Evolutionary conservation across 2,113 vertebrate genomes (phyloP), one percentile per base, ranked within the genome.

Genomic region (Campylomormyrus tamandua): DNA sequence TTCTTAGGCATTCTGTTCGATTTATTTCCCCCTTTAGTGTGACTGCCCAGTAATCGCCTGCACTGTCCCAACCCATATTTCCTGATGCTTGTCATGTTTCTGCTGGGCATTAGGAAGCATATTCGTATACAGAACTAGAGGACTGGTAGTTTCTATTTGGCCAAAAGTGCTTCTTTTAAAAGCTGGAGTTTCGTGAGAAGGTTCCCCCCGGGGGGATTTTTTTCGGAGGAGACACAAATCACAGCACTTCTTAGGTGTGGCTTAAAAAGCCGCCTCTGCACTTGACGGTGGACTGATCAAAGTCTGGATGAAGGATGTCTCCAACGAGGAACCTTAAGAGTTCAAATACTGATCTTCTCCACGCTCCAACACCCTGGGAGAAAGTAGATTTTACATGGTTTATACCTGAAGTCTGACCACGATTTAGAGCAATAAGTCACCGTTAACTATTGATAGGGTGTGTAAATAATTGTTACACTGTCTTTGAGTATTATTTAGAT

Each of bases 251-350:
- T 49, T 74, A 80, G 66, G 89, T 88, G 92, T 89, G 90, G 52
- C 89, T 93, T 92, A 92, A 89, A 94, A 93, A 87, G 89, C 90
- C 50, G 3, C n/a, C n/a, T 58, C 31, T 10, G 80, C 87, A 85
- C 91, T 93, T 93, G 92, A 93, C 92, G 90, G 90, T 39, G 46
- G 89, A 90, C 90, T 91, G 94, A 94, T 93, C 91, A 94, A 94
- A 94, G 91, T 80, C 74, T 6, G 49, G 48, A 66, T 84, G 89
- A 45, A 62, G 50, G 24, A 89, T 58, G 39, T 84, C 89, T 84
- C 89, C 24, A 83, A 58, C 15, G 35, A 89, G 35, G 5, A 48
- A 42, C 35, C 52, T 90, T 88, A 46, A 27, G 87, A 88, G 91
- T 89, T 84, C 53, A 89, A 89, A 85, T 56, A 84, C 45, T 9